Percentiles rank a stretch among this genome's conserved stretches.
Evolutionary conservation across 2,797 vertebrate genomes (phyloP).

Genomic region (Myotis daubentonii): DNA sequence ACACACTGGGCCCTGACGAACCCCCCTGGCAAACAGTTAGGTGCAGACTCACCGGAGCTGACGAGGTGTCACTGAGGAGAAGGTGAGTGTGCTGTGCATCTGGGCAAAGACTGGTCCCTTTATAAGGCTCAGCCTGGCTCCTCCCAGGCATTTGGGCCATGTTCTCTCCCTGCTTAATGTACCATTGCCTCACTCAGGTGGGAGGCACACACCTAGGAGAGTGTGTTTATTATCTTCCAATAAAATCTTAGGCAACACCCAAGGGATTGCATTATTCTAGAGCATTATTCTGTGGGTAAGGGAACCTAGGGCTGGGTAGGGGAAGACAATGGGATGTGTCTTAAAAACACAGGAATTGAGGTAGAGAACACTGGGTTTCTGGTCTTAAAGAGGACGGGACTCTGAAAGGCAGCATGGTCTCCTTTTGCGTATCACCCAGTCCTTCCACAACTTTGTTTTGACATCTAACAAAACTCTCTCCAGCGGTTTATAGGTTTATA

Average conservation of each 20-base stretch:
- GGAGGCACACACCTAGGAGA: not conserved
- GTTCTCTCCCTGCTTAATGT: too few species aligned
- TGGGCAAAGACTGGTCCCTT: not conserved
- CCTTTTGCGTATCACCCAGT: not conserved
- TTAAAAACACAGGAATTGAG: fast-evolving
- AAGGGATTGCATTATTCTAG: not conserved
- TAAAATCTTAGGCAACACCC: not conserved
- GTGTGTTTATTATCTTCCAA: not conserved
- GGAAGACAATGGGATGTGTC: not conserved
- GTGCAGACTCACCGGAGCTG: not conserved
- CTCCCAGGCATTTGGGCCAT: not conserved
- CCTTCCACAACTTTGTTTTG: not conserved
- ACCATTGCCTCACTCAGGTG: not conserved
- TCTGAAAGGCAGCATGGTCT: not conserved
- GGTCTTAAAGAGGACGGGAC: not conserved
- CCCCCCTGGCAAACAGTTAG: not conserved
- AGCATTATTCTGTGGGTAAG: not conserved
- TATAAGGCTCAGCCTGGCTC: not conserved
- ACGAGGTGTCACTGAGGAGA: not conserved
- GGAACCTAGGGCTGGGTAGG: too few species aligned
- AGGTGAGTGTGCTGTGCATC: not conserved
- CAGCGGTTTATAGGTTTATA: fast-evolving
- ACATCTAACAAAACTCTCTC: not conserved
- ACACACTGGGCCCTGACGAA: not conserved
- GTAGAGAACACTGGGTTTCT: not conserved